phyloP scores from a whole-genome alignment of 2,888 invertebrate genomes.

The Scrobipalpa atriplicella region DNA sequence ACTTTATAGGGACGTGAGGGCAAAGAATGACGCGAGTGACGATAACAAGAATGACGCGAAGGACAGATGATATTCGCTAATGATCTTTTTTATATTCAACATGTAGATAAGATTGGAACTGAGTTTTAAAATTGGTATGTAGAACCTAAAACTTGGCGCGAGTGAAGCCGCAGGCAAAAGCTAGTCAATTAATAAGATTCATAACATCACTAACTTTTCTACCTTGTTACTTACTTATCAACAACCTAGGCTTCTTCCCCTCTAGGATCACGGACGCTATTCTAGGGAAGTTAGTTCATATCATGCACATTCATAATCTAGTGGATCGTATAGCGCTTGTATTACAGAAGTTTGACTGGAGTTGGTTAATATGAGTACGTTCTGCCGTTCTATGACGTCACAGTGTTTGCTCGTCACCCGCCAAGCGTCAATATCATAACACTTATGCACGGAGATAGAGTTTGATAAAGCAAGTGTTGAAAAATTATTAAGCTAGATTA shows the following conservation, averaged over 20 bases:
- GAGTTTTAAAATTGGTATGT: no score
- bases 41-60: no score
- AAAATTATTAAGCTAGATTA: slow-evolving; percentile 3
- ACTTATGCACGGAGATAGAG: slow-evolving; percentile 1
- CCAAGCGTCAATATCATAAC: slow-evolving; percentile 12
- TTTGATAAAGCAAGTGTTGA: neutral
- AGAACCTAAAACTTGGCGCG: no score
- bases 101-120: no score
- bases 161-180: no score
- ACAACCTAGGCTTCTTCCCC: neutral
- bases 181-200: no score
- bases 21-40: no score
- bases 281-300: neutral
- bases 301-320: neutral
- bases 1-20: no score
- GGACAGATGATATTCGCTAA: no score
- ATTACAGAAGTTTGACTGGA: neutral
- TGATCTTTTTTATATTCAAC: no score
- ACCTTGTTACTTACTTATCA: neutral
- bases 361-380: neutral
- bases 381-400: slow-evolving; percentile 1
- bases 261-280: neutral
- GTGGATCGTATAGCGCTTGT: neutral
- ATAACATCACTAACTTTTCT: no score
- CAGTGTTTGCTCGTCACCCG: neutral